Percentiles rank a stretch among this genome's conserved stretches.
Evolutionary conservation across 2,888 invertebrate genomes (phyloP).

Genomic region (Campoplex capitator): DNA sequence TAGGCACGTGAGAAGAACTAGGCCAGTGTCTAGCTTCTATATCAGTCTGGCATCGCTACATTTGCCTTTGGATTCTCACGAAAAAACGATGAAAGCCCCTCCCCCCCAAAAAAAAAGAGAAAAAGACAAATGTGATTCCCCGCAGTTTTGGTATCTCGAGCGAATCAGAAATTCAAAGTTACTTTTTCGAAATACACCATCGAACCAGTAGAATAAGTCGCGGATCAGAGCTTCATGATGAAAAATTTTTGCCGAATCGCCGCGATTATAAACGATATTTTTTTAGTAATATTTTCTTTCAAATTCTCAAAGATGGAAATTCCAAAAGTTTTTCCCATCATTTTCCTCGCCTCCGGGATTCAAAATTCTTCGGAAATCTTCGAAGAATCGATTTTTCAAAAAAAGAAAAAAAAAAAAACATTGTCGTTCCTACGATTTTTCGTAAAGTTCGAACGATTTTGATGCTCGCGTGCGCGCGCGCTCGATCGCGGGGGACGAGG

Average conservation of each 20-base stretch:
- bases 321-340: too few relatives aligned
- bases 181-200: background rate
- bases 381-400: too few relatives aligned
- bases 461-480: background rate
- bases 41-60: conserved; percentile 42
- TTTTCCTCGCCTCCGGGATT: too few relatives aligned
- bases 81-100: background rate
- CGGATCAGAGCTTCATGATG: too few relatives aligned
- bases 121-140: background rate
- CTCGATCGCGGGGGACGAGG: conserved; percentile 53
- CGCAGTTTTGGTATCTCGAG: conserved; percentile 29
- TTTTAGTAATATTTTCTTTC: too few relatives aligned
- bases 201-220: background rate
- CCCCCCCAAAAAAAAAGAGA: background rate
- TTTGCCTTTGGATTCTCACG: conserved; percentile 13
- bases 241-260: too few relatives aligned
- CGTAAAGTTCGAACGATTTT: too few relatives aligned
- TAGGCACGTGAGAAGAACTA: conserved; percentile 43
- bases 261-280: too few relatives aligned
- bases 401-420: background rate
- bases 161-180: background rate
- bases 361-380: too few relatives aligned
- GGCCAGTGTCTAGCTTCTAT: conserved; percentile 53
- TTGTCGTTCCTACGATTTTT: too few relatives aligned
- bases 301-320: background rate